Conservation (phyloP, 1,140 invertebrate genomes). For the Philotrypesis tridentata region DNA sequence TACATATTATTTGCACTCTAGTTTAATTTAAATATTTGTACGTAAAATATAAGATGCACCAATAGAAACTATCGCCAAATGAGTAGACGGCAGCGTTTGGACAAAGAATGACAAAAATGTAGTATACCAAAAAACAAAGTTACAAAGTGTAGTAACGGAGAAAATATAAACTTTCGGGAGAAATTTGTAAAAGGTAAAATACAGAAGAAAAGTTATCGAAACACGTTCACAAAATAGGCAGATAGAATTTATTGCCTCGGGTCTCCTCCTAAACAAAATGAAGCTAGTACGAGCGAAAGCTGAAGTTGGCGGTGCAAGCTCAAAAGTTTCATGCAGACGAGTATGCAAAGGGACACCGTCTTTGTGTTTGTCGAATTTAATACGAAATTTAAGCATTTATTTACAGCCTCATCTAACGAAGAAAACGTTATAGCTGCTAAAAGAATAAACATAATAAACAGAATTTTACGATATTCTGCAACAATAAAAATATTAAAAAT, state of each 20-base stretch:
- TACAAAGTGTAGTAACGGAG: background rate
- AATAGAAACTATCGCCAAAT: no score
- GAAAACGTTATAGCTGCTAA: no score
- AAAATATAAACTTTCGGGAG: background rate
- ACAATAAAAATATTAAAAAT: no score
- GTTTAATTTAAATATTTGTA: no score
- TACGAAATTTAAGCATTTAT: background rate
- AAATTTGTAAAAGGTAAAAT: background rate
- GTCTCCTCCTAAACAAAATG: conserved; percentile 6
- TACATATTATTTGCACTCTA: no score
- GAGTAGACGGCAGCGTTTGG: no score
- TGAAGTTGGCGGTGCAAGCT: background rate
- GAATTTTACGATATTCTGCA: no score
- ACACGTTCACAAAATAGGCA: conserved; percentile 16
- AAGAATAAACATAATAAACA: no score
- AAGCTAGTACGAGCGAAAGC: background rate
- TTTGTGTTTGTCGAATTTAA: background rate
- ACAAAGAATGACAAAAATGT: no score
- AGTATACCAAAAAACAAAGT: background rate
- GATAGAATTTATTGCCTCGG: background rate
- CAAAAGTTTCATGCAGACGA: background rate
- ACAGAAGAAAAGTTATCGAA: conserved; percentile 2
- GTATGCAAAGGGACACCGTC: background rate
- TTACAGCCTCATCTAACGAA: background rate
- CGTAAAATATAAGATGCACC: no score